Evolutionary conservation across 2,797 vertebrate genomes (phyloP).

Genomic region (Gallirallus australis): DNA sequence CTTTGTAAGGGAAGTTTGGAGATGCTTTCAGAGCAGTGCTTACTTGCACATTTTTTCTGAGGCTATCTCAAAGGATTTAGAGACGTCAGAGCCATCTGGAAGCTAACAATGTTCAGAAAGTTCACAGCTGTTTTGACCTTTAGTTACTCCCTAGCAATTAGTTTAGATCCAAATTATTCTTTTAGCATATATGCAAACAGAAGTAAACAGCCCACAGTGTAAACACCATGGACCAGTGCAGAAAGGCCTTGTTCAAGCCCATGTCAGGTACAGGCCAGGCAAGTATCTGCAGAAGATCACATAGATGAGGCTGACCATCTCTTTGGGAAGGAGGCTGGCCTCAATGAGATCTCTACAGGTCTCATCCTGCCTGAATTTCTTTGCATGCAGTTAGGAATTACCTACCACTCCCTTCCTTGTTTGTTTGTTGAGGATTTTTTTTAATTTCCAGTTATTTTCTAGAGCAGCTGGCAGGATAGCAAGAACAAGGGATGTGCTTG

Average conservation of each 20-base stretch:
- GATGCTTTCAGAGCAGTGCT: neutral
- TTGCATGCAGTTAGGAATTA: neutral
- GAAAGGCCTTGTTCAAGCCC: rapidly evolving
- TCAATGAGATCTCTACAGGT: neutral
- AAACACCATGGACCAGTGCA: neutral
- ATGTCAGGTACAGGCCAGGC: neutral
- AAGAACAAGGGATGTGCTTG: neutral
- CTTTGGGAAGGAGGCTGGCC: neutral
- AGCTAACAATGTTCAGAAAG: neutral
- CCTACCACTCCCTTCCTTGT: rapidly evolving
- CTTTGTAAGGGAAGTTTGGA: neutral
- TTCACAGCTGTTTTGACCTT: neutral
- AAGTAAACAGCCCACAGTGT: neutral
- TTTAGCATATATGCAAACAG: neutral
- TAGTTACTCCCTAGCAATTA: neutral
- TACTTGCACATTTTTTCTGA: neutral
- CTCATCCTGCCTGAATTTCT: neutral
- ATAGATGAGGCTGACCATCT: neutral
- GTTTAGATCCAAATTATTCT: neutral
- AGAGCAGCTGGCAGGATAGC: neutral
- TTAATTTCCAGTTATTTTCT: neutral
- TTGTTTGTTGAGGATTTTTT: neutral
- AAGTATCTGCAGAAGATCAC: neutral
- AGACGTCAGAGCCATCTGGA: neutral
- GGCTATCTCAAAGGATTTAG: neutral